These are phyloP conservation scores for Lasiurus cinereus DNA, from an alignment of 2,113 vertebrate genomes.

Conservation along the genomic window DNA sequence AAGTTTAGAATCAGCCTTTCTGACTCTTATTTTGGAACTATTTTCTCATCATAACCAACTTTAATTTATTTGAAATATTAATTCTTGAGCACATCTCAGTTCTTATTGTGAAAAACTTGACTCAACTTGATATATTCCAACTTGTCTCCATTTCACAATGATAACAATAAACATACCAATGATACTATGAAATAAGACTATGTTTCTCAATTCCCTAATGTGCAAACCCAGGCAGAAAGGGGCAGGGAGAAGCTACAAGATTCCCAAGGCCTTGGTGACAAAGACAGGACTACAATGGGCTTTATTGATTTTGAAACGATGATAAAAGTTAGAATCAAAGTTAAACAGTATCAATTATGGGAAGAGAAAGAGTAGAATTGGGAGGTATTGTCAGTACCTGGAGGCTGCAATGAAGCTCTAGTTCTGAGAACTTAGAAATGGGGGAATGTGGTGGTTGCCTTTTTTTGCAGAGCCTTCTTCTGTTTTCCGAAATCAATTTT, in stretches of 20 bases:
- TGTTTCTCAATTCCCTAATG: neutral
- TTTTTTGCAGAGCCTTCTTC: neutral
- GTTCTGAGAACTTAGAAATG: neutral
- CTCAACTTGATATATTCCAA: neutral
- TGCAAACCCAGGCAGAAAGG: neutral
- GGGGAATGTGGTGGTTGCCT: accelerated
- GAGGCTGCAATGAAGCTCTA: neutral
- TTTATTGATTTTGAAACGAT: neutral
- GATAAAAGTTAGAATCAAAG: neutral
- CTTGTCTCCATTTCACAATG: neutral
- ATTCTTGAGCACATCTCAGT: constrained; percentile 9
- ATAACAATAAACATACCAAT: neutral
- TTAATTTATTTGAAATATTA: neutral
- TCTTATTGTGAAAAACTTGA: neutral
- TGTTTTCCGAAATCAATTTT: neutral
- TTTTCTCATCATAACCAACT: neutral
- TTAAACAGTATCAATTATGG: neutral
- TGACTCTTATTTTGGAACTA: neutral
- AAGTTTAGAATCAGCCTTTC: neutral
- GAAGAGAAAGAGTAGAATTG: neutral
- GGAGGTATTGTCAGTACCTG: neutral
- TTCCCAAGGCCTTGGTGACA: neutral
- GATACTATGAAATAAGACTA: neutral
- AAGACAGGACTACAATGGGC: neutral
- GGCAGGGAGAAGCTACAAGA: neutral